A percentile compares a stretch with the other conserved stretches of the same genome.
These are phyloP conservation scores for Streblospio benedicti DNA, from an alignment of 1,140 invertebrate species.

Conservation along the genomic window DNA sequence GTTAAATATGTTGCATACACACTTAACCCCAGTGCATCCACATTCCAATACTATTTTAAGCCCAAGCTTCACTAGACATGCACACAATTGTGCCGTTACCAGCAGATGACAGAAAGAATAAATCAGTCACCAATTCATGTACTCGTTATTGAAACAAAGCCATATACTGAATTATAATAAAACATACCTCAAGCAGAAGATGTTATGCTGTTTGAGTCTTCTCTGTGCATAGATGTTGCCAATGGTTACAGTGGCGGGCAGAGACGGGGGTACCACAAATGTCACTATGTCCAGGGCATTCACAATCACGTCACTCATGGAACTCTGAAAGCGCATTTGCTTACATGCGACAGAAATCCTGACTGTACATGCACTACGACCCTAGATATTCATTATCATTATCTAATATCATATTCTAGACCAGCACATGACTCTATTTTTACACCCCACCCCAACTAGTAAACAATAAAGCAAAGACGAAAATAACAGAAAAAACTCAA, in stretches of 20 bases:
- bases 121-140: too few relatives aligned
- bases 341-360: neutral
- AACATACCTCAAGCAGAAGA: conserved; percentile 90
- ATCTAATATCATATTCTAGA: neutral
- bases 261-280: conserved; percentile 81
- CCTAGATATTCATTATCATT: neutral
- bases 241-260: conserved; percentile 91
- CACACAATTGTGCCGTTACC: too few relatives aligned
- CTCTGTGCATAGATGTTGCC: conserved; percentile 75
- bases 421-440: neutral
- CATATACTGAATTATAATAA: too few relatives aligned
- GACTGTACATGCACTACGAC: neutral
- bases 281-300: conserved; percentile 86
- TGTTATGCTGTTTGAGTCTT: conserved; percentile 65
- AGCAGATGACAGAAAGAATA: too few relatives aligned
- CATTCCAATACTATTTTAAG: too few relatives aligned
- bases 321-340: conserved; percentile 25
- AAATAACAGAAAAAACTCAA: too few relatives aligned
- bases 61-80: too few relatives aligned
- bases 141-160: too few relatives aligned
- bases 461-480: neutral
- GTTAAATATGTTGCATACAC: too few relatives aligned
- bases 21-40: too few relatives aligned
- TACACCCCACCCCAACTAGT: neutral
- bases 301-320: conserved; percentile 53